Conservation (phyloP, 1,140 invertebrate species). For the Anoplophora glabripennis region DNA sequence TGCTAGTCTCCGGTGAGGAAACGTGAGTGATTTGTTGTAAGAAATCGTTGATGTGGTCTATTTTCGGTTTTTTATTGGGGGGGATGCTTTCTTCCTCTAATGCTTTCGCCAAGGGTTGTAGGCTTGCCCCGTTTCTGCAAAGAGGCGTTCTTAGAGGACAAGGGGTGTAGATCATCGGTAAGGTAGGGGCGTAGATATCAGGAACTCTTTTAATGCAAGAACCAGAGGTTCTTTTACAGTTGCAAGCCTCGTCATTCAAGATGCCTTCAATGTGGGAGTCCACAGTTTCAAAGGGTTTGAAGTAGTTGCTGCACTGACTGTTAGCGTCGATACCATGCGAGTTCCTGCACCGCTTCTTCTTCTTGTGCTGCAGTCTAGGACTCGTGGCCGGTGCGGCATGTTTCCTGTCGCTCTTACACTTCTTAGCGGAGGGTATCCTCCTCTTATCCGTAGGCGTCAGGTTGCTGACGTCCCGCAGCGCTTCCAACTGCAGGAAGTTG, state of each 20-base stretch:
- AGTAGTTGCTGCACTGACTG: slow-evolving; percentile 34
- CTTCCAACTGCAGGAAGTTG: slow-evolving; percentile 30
- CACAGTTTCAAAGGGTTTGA: slow-evolving; percentile 41
- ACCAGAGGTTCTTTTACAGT: slow-evolving; percentile 22
- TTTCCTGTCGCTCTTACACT: slow-evolving; percentile 21
- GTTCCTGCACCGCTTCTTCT: slow-evolving; percentile 40
- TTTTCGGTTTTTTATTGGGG: slow-evolving; percentile 37
- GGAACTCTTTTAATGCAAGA: slow-evolving; percentile 9
- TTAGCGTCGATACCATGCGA: slow-evolving; percentile 17
- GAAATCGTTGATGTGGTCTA: slow-evolving; percentile 53
- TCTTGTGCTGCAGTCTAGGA: slow-evolving; percentile 29
- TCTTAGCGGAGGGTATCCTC: slow-evolving; percentile 22
- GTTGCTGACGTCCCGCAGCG: slow-evolving; percentile 45
- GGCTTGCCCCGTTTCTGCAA: slow-evolving; percentile 16
- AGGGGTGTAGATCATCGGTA: slow-evolving; percentile 42
- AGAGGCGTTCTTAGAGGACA: slow-evolving; percentile 27
- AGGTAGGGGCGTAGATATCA: slow-evolving; percentile 37
- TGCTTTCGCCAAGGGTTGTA: slow-evolving; percentile 9
- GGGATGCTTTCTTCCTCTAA: slow-evolving; percentile 19
- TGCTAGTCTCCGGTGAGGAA: slow-evolving; percentile 52
- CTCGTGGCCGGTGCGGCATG: not conserved
- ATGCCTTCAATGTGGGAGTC: slow-evolving; percentile 43
- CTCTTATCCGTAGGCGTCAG: slow-evolving; percentile 35
- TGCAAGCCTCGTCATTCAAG: slow-evolving; percentile 27
- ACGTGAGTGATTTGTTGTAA: slow-evolving; percentile 55